phyloP scores from a whole-genome alignment of 2,888 invertebrate genomes.

The Polyommatus icarus region DNA sequence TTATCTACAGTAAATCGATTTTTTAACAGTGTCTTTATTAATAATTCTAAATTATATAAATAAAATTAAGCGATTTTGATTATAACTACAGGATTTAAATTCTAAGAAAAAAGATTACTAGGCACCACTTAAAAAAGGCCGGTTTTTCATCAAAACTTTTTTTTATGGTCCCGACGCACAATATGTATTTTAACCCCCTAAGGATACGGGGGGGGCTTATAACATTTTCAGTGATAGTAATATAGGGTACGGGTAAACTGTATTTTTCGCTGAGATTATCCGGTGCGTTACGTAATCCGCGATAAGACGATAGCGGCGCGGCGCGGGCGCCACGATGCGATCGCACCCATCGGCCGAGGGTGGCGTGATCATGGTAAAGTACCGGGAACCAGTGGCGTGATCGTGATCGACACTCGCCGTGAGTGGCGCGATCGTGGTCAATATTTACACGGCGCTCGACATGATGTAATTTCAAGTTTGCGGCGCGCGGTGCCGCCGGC shows the following conservation, averaged over 20 bases:
- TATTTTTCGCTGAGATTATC: neutral
- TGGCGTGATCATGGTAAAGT: constrained; percentile 63
- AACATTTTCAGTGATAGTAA: neutral
- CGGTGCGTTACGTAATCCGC: neutral
- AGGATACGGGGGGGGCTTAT: neutral
- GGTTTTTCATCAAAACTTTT: neutral
- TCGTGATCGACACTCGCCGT: too few species aligned
- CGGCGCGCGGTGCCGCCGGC: constrained; percentile 54
- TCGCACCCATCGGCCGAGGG: constrained; percentile 45
- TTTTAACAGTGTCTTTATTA: neutral
- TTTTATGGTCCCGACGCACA: neutral
- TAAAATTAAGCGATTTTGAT: neutral
- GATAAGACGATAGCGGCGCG: neutral
- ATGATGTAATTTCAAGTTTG: constrained; percentile 64
- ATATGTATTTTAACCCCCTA: neutral
- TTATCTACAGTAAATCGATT: neutral
- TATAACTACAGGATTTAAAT: neutral
- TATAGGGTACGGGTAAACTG: neutral
- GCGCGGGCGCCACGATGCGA: neutral
- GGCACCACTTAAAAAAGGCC: neutral
- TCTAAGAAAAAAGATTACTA: neutral
- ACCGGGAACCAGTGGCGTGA: too few species aligned
- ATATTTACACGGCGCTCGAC: constrained; percentile 73
- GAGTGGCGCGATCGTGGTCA: constrained; percentile 63
- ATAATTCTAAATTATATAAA: neutral